Conservation (phyloP, 2,888 invertebrate species). For the Taphrorychus bicolor region DNA sequence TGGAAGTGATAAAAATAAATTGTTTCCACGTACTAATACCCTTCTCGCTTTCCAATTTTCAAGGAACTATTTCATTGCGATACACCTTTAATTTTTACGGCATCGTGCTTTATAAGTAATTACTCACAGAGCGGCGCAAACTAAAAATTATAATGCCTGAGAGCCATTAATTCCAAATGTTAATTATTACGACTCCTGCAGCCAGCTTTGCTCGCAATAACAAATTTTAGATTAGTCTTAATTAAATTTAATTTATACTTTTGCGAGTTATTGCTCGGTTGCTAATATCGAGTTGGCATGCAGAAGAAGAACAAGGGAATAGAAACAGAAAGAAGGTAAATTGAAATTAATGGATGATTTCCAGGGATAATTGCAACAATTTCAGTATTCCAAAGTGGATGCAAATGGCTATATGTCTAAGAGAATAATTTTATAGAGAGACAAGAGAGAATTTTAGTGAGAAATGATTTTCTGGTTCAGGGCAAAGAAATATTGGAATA, state of each 20-base stretch:
- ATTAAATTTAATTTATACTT: conserved; percentile 61
- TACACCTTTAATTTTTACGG: background rate
- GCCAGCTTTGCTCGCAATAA: conserved; percentile 48
- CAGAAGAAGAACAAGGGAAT: background rate
- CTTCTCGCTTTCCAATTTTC: background rate
- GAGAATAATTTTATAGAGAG: no score
- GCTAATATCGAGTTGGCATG: conserved; percentile 6
- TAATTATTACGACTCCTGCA: conserved; percentile 58
- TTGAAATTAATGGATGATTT: conserved; percentile 6
- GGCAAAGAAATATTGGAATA: no score
- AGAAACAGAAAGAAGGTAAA: background rate
- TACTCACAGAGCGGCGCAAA: conserved; percentile 18
- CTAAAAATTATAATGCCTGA: conserved; percentile 5
- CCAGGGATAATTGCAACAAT: no score
- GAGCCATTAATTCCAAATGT: conserved; percentile 55
- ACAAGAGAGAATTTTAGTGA: no score
- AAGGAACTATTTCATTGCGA: background rate
- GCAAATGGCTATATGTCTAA: no score
- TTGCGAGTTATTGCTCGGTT: conserved; percentile 47
- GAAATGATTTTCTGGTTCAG: no score
- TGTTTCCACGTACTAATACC: background rate
- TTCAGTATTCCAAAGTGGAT: no score
- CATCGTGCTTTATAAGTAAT: conserved; percentile 5
- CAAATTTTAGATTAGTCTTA: conserved; percentile 61
- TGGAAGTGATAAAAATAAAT: conserved; percentile 34